Conservation (phyloP, 2,797 vertebrate genomes). For the Betta splendens region DNA sequence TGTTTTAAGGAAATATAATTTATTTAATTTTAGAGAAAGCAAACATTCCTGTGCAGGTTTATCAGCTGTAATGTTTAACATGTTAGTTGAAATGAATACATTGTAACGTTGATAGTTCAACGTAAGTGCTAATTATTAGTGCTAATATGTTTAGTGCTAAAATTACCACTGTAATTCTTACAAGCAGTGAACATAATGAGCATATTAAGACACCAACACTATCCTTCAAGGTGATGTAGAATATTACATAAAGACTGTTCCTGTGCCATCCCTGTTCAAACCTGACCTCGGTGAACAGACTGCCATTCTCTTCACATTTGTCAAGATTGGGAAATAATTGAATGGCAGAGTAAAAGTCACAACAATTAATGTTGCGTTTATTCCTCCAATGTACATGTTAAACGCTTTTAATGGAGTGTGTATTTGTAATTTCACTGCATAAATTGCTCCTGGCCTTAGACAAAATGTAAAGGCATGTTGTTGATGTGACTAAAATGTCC, state of each 20-base stretch:
- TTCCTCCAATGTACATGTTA: constrained; percentile 61
- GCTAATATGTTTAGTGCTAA: too few relatives aligned
- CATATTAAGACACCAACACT: too few relatives aligned
- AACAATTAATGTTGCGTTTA: constrained; percentile 76
- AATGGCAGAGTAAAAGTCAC: constrained; percentile 53
- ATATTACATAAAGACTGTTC: not conserved
- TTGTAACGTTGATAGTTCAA: too few relatives aligned
- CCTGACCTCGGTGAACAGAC: constrained; percentile 45
- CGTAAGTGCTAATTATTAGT: too few relatives aligned
- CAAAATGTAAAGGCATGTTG: constrained; percentile 34
- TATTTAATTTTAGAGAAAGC: too few relatives aligned
- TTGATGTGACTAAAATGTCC: constrained; percentile 33
- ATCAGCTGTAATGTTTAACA: too few relatives aligned
- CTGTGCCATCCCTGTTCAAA: constrained; percentile 17
- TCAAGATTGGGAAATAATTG: constrained; percentile 48
- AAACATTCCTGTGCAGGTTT: too few relatives aligned
- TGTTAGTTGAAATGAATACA: too few relatives aligned
- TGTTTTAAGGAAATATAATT: too few relatives aligned
- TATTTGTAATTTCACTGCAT: constrained; percentile 76
- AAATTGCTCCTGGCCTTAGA: constrained; percentile 60
- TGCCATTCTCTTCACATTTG: constrained; percentile 50
- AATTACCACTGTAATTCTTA: too few relatives aligned
- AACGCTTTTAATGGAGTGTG: constrained; percentile 77
- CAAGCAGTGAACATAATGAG: too few relatives aligned
- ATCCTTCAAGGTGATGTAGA: too few relatives aligned